Conservation (phyloP, 2,888 invertebrate species). For the Mamestra brassicae region DNA sequence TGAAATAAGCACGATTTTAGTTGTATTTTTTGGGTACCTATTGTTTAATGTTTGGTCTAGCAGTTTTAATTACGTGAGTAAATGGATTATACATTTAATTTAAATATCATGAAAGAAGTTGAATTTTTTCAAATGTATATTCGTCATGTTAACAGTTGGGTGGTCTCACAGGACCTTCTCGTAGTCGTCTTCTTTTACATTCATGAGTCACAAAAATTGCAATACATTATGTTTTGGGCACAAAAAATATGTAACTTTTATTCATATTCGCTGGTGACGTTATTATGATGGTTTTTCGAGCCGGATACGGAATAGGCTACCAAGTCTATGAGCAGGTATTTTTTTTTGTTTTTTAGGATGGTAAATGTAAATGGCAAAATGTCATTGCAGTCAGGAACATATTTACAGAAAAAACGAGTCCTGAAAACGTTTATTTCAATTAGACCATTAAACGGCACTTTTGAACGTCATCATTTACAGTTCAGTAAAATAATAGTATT, state of each 20-base stretch:
- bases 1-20: conserved; percentile 21
- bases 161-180: neutral
- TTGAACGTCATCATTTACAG: too few relatives aligned
- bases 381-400: neutral
- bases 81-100: neutral
- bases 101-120: conserved; percentile 1
- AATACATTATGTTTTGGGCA: neutral
- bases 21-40: conserved; percentile 20
- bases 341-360: too few relatives aligned
- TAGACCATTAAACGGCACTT: too few relatives aligned
- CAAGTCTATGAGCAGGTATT: neutral
- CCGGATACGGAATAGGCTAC: neutral
- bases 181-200: neutral
- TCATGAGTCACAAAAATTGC: neutral
- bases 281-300: neutral
- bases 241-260: neutral
- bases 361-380: neutral
- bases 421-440: too few relatives aligned
- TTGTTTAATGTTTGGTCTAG: neutral
- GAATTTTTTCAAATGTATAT: neutral
- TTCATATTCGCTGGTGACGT: neutral
- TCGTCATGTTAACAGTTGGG: neutral
- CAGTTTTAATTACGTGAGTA: neutral
- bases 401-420: too few relatives aligned
- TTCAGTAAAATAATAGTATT: too few relatives aligned